Base-by-base conservation (phyloP, 2,797 vertebrate species). In the Lepus townsendii region DNA sequence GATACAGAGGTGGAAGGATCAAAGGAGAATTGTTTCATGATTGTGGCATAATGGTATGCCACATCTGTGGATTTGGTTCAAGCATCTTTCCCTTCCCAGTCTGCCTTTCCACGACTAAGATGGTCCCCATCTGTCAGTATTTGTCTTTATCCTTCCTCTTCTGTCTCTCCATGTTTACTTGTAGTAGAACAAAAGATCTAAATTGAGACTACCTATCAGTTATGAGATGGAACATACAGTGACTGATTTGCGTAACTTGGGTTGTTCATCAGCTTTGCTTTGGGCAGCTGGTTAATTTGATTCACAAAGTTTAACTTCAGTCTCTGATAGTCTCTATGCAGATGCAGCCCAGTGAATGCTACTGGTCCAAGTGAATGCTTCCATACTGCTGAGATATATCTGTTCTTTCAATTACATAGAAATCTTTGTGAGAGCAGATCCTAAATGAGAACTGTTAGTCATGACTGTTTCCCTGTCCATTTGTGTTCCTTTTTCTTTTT, bases 81-180 rank as follows among this genome's bases (percentile, higher is more conserved):
- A 92, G 95, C 50, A 54, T 87, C 95, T 87, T 93, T 94, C 63
- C 94, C 86, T 89, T 94, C 60, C 54, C 77, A 96, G 63, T 92
- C 84, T 95, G 95, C 89, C 89, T 97, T 95, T 97, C 80, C 89
- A 95, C 87, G 87, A 90, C 79, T 80, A 94, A 65, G 85, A 92
- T 96, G 78, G 90, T 96, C 78, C 57, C 96, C 96, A 96, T 97
- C 96, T 97, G 96, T 94, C 85, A 83, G 71, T 57, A 19, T 92
- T 96, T 97, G 96, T 97, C 97, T 97, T 94, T 95, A 90, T 93
- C 94, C 90, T 90, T 93, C 79, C 80, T 80, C 82, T 95, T 91
- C 66, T 95, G 62, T 88, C 71, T 94, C 68, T 83, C 65, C 69
- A 71, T 35, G 7, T 91, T 93, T 62, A 97, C 96, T 95, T 97